Base-by-base conservation (phyloP, 2,797 vertebrate species). In the Moxostoma hubbsi region DNA sequence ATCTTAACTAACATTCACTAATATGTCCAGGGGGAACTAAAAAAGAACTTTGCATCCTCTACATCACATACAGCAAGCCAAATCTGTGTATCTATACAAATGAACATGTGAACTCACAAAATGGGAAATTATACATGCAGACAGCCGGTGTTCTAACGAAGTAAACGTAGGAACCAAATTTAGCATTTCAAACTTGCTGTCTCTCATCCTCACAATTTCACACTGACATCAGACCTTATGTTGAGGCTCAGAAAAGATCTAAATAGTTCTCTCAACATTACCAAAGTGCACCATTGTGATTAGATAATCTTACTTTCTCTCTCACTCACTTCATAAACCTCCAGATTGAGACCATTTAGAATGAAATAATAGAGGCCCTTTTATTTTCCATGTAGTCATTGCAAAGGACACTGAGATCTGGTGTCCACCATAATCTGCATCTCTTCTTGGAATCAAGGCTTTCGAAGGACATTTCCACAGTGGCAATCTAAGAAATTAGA, bases 141-240 rank as follows among this genome's bases (percentile, higher is more conserved):
- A 53, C 63, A 53, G 36, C 53, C 18, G 51, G 11, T n/a, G 11
- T 7, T 47, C 49, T 73, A 16, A 16, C 9, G 6, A 57, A 77
- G 10, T 71, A 54, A 73, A 67, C 12, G 47, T 70, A 62, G 67
- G 62, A 81, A 62, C 11, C 11, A 77, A 47, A 47, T 61, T 59
- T 46, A 18, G 16, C 62, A 61, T 18, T 64, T 46, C 74, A 53
- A 54, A 43, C 49, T 10, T 43, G 64, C 49, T 47, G 68, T 77
- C 75, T 59, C 55, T 68, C 46, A 61, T 53, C 51, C 62, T 82
- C 50, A 67, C 75, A 77, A 46, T 18, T 73, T 77, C 69, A 45
- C 63, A 62, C 68, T 77, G 18, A 11, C 46, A 58, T 72, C 69
- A 66, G 43, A 50, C 8, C 6, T 9, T 63, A 50, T 58, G 62